Conservation (phyloP, 2,888 invertebrate genomes). For the Adela reaumurella region DNA sequence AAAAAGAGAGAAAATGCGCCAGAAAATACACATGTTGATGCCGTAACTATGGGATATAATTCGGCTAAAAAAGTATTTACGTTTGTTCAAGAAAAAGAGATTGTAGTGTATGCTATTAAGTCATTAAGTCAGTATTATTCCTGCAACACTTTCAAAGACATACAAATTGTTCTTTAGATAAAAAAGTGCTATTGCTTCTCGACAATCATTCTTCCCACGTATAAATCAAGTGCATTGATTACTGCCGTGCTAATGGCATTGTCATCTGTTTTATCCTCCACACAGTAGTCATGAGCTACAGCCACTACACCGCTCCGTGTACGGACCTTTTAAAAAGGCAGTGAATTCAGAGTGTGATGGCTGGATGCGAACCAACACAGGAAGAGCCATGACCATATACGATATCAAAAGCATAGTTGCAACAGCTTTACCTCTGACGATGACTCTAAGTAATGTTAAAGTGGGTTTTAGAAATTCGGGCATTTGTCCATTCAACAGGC, state of each 20-base stretch:
- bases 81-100: slow-evolving; percentile 3
- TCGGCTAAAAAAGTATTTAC: slow-evolving; percentile 2
- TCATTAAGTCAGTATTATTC: neutral
- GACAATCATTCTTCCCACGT: slow-evolving; percentile 13
- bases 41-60: neutral
- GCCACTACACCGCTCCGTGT: slow-evolving; percentile 17
- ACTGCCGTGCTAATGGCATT: slow-evolving; percentile 9
- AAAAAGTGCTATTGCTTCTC: slow-evolving; percentile 7
- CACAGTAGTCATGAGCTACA: slow-evolving; percentile 8
- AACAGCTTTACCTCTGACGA: too few relatives aligned
- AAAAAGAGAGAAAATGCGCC: neutral
- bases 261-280: slow-evolving; percentile 6
- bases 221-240: slow-evolving; percentile 8
- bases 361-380: slow-evolving; percentile 19
- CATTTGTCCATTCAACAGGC: too few relatives aligned
- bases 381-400: slow-evolving; percentile 18
- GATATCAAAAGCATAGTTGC: slow-evolving; percentile 19
- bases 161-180: slow-evolving; percentile 5
- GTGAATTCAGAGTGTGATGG: slow-evolving; percentile 15
- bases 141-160: slow-evolving; percentile 10
- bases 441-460: too few relatives aligned
- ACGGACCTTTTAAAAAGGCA: slow-evolving; percentile 17
- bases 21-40: neutral
- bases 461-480: too few relatives aligned
- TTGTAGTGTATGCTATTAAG: slow-evolving; percentile 7